Evolutionary conservation across 2,113 vertebrate species (phyloP).

Genomic region (Xenopus borealis): DNA sequence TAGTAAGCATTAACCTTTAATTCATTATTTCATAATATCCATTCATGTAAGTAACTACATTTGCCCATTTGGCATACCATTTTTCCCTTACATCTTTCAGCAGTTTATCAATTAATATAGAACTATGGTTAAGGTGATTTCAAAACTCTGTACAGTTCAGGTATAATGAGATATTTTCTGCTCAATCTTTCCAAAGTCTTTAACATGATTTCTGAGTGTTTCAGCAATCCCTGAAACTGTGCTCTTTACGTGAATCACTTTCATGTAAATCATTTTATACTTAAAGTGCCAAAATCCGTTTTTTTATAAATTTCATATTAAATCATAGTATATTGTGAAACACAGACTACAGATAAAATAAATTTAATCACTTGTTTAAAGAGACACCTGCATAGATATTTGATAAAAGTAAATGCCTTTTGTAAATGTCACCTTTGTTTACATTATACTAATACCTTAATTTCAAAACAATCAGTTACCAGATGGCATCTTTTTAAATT

Average conservation of each 20-base stretch:
- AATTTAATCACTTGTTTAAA: conserved; percentile 53
- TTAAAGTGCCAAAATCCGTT: conserved; percentile 81
- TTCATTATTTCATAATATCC: too few species aligned
- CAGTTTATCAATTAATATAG: too few species aligned
- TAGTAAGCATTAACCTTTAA: too few species aligned
- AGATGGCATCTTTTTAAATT: conserved; percentile 72
- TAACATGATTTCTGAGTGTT: conserved; percentile 76
- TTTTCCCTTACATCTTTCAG: too few species aligned
- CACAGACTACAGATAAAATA: conserved; percentile 57
- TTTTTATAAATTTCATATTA: conserved; percentile 74
- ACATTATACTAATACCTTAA: conserved; percentile 84
- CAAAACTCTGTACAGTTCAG: conserved; percentile 64
- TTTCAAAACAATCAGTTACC: conserved; percentile 71
- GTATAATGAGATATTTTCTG: conserved; percentile 68
- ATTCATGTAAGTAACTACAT: too few species aligned
- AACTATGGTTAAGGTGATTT: conserved; percentile 57
- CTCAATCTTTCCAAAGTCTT: conserved; percentile 75
- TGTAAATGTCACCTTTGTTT: conserved; percentile 80
- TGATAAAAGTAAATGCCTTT: conserved; percentile 72
- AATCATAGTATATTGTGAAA: conserved; percentile 68
- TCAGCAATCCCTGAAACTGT: conserved; percentile 72
- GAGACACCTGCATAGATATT: conserved; percentile 77
- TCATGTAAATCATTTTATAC: conserved; percentile 79
- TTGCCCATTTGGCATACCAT: too few species aligned
- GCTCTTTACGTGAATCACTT: conserved; percentile 77